These are phyloP conservation scores for Rambutsinella grinnellia DNA, from an alignment of 2,888 invertebrate genomes.

Conservation along the genomic window DNA sequence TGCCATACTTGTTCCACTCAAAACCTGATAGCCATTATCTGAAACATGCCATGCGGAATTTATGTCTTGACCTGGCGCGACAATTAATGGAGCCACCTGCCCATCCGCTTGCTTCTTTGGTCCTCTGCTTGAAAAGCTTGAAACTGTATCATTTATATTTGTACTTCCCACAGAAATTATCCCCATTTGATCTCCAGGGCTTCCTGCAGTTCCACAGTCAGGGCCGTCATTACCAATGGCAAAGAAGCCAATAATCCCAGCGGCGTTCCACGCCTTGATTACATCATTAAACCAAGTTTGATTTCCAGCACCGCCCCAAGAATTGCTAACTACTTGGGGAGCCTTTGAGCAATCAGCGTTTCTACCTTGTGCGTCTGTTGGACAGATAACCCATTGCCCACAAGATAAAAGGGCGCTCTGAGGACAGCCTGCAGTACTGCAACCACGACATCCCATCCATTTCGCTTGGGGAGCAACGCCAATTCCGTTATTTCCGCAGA, in stretches of 20 bases:
- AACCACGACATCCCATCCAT: slow-evolving; percentile 20
- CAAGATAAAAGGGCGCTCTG: slow-evolving; percentile 15
- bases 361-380: neutral
- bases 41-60: slow-evolving; percentile 10
- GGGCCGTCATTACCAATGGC: slow-evolving; percentile 31
- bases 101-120: slow-evolving; percentile 9
- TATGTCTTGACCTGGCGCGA: slow-evolving; percentile 30
- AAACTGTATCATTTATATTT: slow-evolving; percentile 18
- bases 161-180: slow-evolving; percentile 19
- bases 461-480: slow-evolving; percentile 26
- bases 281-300: slow-evolving; percentile 17
- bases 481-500: slow-evolving; percentile 26
- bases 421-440: slow-evolving; percentile 8
- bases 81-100: slow-evolving; percentile 1
- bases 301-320: slow-evolving; percentile 26
- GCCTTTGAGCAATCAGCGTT: slow-evolving; percentile 10
- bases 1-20: slow-evolving; percentile 32
- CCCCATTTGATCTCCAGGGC: slow-evolving; percentile 14
- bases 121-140: slow-evolving; percentile 29
- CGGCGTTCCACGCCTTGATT: slow-evolving; percentile 24
- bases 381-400: slow-evolving; percentile 33
- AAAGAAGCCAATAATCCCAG: slow-evolving; percentile 15
- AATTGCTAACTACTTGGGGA: slow-evolving; percentile 28
- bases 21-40: slow-evolving; percentile 22
- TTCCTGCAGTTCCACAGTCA: slow-evolving; percentile 8